Evolutionary conservation across 2,888 invertebrate genomes (phyloP).

Genomic region (Adelphocoris suturalis): DNA sequence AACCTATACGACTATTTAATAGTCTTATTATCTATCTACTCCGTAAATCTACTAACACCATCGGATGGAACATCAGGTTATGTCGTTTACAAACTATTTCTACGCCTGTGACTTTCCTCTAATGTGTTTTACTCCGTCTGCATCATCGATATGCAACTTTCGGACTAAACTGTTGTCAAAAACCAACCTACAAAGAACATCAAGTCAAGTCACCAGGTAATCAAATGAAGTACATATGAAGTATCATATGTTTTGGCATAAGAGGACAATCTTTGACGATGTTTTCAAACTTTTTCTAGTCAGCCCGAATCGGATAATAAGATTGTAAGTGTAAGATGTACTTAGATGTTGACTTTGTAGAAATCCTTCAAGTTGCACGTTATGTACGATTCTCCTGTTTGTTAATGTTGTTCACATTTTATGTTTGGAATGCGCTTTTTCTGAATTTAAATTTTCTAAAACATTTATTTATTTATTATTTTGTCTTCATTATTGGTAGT

Average conservation of each 20-base stretch:
- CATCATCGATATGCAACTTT: no score
- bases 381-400: neutral
- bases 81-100: no score
- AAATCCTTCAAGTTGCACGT: slow-evolving; percentile 4
- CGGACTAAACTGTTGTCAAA: no score
- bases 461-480: no score
- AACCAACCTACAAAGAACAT: no score
- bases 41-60: no score
- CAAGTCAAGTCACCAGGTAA: slow-evolving; percentile 36
- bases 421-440: slow-evolving; percentile 1
- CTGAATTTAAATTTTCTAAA: neutral
- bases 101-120: no score
- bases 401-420: neutral
- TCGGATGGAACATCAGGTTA: no score
- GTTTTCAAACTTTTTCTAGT: slow-evolving; percentile 40
- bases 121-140: no score
- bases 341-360: neutral
- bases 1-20: no score
- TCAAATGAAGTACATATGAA: slow-evolving; percentile 40
- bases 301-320: neutral
- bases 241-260: neutral
- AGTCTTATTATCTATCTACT: no score
- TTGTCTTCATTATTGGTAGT: no score
- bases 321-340: neutral
- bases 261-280: neutral